Evolutionary conservation across 2,113 vertebrate genomes (phyloP).

Genomic region (Apodemus sylvaticus): DNA sequence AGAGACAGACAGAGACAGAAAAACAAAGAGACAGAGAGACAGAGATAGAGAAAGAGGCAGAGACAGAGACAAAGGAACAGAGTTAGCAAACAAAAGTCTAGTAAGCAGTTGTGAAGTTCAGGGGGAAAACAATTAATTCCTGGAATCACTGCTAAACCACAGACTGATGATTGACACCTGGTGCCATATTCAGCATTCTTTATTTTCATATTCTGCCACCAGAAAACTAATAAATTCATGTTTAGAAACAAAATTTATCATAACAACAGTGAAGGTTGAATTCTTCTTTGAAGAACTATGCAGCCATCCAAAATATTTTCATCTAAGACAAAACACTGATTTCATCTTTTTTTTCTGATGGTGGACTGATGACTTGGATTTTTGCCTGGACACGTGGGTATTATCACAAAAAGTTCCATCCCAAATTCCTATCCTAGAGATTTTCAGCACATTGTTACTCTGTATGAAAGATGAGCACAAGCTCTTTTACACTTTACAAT

Average conservation of each 20-base stretch:
- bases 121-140: not conserved
- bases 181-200: not conserved
- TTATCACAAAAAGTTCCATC: not conserved
- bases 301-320: not conserved
- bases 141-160: not conserved
- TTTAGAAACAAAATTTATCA: not conserved
- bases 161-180: not conserved
- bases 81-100: not conserved
- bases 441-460: not conserved
- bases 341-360: not conserved
- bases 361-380: not conserved
- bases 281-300: not conserved
- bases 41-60: not conserved
- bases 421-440: not conserved
- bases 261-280: not conserved
- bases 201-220: not conserved
- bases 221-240: not conserved
- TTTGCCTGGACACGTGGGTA: not conserved
- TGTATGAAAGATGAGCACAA: not conserved
- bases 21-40: not conserved
- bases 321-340: not conserved
- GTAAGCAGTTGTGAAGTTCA: too few relatives aligned
- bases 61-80: not conserved
- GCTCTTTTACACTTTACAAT: not conserved
- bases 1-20: not conserved